A percentile compares a stretch with the other conserved stretches of the same genome.
Evolutionary conservation across 1,140 invertebrate genomes (phyloP).

Genomic region (Acromyrmex heyeri): DNA sequence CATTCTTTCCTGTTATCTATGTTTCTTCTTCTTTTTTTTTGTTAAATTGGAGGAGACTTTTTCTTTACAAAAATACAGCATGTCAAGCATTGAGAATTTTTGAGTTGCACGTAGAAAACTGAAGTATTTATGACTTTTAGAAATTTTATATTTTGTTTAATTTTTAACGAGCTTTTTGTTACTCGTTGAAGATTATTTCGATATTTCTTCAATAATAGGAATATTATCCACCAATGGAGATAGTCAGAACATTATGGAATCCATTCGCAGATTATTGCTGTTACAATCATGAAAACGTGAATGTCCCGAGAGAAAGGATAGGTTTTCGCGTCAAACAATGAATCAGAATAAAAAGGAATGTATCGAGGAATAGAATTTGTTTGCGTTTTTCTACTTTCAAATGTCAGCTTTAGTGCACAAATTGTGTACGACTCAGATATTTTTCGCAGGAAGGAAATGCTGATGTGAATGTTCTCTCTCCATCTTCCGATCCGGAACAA

Average conservation of each 20-base stretch:
- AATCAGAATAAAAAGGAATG: neutral
- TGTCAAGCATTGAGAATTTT: neutral
- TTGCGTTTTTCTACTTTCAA: neutral
- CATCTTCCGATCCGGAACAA: slow-evolving; percentile 26
- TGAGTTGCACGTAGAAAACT: neutral
- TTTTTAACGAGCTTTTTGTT: neutral
- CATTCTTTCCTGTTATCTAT: neutral
- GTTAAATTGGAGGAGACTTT: too few relatives aligned
- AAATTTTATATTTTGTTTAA: slow-evolving; percentile 2
- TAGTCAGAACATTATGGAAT: neutral
- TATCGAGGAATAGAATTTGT: slow-evolving; percentile 4
- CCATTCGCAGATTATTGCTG: slow-evolving; percentile 1
- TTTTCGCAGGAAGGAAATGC: neutral
- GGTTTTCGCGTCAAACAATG: neutral
- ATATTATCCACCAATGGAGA: neutral
- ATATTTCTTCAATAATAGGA: neutral
- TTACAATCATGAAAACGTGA: slow-evolving; percentile 15
- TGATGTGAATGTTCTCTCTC: slow-evolving; percentile 32
- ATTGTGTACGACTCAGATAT: slow-evolving; percentile 30
- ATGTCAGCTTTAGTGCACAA: neutral
- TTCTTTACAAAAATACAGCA: too few relatives aligned
- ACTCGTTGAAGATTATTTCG: neutral
- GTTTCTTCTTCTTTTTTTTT: neutral
- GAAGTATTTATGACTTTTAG: neutral
- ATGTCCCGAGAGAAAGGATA: neutral